phyloP scores from a whole-genome alignment of 2,797 vertebrate genomes.

The Smutsia gigantea region DNA sequence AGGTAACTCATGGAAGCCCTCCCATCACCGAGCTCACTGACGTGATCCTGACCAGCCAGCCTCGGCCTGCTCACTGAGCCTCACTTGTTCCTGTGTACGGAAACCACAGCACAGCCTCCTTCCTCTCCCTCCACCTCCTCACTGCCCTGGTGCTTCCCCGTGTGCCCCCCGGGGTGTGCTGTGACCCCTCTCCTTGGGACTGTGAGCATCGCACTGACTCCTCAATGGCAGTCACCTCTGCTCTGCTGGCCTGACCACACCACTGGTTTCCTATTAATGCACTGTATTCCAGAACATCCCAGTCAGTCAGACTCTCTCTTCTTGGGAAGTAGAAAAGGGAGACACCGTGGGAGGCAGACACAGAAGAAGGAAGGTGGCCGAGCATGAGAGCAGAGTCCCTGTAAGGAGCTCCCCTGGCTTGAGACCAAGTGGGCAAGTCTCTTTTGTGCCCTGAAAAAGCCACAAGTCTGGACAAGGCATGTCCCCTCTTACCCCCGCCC shows the following conservation, averaged over 20 bases:
- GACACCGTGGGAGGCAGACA: no score
- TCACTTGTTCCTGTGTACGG: neutral
- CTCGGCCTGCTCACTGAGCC: neutral
- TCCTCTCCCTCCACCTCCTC: no score
- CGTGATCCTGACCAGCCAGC: no score
- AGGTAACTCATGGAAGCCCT: neutral
- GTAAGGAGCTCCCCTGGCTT: neutral
- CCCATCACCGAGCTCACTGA: neutral
- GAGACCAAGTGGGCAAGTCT: neutral
- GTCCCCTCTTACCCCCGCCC: neutral
- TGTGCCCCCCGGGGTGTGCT: fast-evolving
- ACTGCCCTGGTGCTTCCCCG: fast-evolving
- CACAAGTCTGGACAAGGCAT: neutral
- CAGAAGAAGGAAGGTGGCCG: neutral
- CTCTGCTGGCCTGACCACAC: neutral
- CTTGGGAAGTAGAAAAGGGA: neutral
- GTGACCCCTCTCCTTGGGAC: neutral
- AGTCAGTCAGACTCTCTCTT: neutral
- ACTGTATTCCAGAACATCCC: neutral
- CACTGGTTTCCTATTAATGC: neutral
- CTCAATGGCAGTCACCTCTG: neutral
- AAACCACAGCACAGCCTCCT: neutral
- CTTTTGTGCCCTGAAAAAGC: neutral
- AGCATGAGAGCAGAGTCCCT: no score
- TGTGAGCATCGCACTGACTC: neutral